Evolutionary conservation across 2,113 vertebrate genomes (phyloP).

Genomic region (Columbina picui): DNA sequence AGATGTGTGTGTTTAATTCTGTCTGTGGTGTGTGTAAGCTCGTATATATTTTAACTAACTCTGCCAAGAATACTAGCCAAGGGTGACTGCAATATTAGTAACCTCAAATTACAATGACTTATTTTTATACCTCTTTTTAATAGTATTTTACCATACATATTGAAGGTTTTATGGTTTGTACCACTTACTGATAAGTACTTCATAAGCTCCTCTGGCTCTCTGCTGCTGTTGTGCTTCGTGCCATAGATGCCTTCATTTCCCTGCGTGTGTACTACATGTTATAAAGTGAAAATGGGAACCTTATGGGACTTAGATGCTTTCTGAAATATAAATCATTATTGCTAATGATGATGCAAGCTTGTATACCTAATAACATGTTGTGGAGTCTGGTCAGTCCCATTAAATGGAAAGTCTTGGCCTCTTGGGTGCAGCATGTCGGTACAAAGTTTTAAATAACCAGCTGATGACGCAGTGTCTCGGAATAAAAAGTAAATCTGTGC

Average conservation of each 20-base stretch:
- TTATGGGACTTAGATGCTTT: not conserved
- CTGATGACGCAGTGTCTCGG: conserved; percentile 17
- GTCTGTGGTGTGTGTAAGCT: not conserved
- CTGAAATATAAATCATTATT: not conserved
- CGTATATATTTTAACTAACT: not conserved
- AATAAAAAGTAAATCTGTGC: not conserved
- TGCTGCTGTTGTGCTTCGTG: not conserved
- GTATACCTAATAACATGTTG: not conserved
- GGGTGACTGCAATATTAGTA: not conserved
- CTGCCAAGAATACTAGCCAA: not conserved
- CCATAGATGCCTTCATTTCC: not conserved
- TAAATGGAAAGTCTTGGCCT: not conserved
- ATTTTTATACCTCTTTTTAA: not conserved
- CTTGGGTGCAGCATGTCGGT: not conserved
- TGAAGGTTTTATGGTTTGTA: not conserved
- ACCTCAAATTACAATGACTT: not conserved
- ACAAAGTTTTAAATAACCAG: conserved; percentile 57
- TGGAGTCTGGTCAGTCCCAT: conserved; percentile 1
- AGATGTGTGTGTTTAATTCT: not conserved
- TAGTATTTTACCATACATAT: not conserved
- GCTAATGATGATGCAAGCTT: conserved; percentile 36
- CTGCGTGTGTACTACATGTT: not conserved
- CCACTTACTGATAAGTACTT: not conserved
- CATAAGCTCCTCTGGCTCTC: not conserved
- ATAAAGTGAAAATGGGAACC: not conserved